phyloP scores from a whole-genome alignment of 2,888 invertebrate species.

The Ormyrus labotus region DNA sequence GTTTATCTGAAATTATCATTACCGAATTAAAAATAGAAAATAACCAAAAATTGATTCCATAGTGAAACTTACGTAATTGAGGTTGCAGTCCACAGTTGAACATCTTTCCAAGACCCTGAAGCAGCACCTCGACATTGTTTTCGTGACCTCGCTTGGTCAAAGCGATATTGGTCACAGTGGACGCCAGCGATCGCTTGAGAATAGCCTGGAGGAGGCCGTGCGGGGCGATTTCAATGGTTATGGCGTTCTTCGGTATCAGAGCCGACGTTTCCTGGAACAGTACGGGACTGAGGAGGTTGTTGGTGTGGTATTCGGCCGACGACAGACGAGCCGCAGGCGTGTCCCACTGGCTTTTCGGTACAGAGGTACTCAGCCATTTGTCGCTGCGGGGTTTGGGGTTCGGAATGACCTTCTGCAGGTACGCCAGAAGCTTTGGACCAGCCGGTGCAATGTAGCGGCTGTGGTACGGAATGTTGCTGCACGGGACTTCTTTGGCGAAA shows the following conservation, averaged over 20 bases:
- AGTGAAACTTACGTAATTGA: slow-evolving; percentile 75
- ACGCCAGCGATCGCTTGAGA: slow-evolving; percentile 84
- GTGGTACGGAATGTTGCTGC: slow-evolving; percentile 93
- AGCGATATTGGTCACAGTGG: slow-evolving; percentile 85
- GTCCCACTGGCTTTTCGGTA: slow-evolving; percentile 85
- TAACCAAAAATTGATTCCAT: background rate
- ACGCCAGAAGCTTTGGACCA: slow-evolving; percentile 82
- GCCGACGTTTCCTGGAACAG: slow-evolving; percentile 89
- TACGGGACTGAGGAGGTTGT: slow-evolving; percentile 84
- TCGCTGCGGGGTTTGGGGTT: slow-evolving; percentile 82
- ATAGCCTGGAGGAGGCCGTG: slow-evolving; percentile 93
- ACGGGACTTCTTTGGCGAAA: slow-evolving; percentile 89
- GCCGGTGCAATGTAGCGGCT: slow-evolving; percentile 87
- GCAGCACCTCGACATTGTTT: slow-evolving; percentile 81
- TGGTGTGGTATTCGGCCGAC: slow-evolving; percentile 93
- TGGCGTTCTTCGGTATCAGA: slow-evolving; percentile 87
- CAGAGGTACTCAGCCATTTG: slow-evolving; percentile 92
- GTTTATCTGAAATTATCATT: slow-evolving; percentile 75
- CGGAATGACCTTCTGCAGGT: slow-evolving; percentile 81
- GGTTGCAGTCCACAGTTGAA: slow-evolving; percentile 87
- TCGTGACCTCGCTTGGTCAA: slow-evolving; percentile 84
- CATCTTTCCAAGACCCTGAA: slow-evolving; percentile 83
- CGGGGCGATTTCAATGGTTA: slow-evolving; percentile 93
- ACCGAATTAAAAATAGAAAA: background rate
- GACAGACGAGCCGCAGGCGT: slow-evolving; percentile 80